Conservation (phyloP, 2,113 vertebrate genomes). For the Engystomops pustulosus region DNA sequence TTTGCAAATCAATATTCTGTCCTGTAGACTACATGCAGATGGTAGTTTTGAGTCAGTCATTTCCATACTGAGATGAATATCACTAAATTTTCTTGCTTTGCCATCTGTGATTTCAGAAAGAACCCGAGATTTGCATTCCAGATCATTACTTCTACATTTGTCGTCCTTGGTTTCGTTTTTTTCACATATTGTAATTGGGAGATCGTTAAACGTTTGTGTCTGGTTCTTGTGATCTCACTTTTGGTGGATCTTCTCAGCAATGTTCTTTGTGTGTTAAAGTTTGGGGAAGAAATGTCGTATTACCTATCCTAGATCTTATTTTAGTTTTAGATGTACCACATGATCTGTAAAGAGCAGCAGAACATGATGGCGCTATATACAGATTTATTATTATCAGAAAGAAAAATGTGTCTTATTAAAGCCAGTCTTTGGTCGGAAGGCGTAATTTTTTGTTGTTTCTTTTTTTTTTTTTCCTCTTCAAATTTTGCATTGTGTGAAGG, state of each 20-base stretch:
- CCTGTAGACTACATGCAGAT: conserved; percentile 31
- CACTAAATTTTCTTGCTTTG: conserved; percentile 30
- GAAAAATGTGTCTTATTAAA: no score
- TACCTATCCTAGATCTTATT: background rate
- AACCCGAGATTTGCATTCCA: conserved; percentile 30
- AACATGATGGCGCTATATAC: no score
- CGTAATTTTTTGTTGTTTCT: no score
- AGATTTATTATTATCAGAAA: no score
- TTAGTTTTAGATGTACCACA: no score
- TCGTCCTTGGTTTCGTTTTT: background rate
- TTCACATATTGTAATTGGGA: conserved; percentile 37
- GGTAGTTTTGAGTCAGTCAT: conserved; percentile 38
- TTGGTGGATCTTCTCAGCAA: background rate
- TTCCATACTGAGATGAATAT: conserved; percentile 40
- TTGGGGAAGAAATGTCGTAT: background rate
- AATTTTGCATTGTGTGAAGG: no score
- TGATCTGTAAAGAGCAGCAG: no score
- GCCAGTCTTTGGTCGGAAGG: no score
- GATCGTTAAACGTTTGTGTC: background rate
- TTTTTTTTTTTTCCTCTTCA: no score
- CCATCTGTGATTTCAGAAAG: conserved; percentile 49
- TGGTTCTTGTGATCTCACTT: background rate
- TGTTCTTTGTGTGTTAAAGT: background rate
- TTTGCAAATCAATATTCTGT: conserved; percentile 17
- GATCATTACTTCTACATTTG: conserved; percentile 9